Evolutionary conservation across 2,113 vertebrate genomes (phyloP), one percentile per base, ranked within the genome.

Genomic region (Sciurus niger): DNA sequence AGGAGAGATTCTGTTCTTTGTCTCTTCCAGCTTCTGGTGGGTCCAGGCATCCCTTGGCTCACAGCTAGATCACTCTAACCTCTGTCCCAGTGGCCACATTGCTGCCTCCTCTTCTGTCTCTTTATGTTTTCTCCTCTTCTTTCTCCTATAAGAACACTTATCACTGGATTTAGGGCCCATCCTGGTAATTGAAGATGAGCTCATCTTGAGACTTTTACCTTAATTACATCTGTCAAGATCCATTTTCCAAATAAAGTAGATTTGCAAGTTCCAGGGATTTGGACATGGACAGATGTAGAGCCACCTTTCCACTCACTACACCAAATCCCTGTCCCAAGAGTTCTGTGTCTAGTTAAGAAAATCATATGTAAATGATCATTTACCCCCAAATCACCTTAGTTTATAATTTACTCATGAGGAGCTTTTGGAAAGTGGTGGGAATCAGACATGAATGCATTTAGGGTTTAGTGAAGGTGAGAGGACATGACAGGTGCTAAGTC

Each of bases 161-260:
- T 60, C 43, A 58, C 20, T 76, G 67, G 48, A 84, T 70, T 87
- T 83, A 94, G 40, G 14, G 16, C 5, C 37, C 43, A 83, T 60
- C 30, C 18, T 65, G 37, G 48, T 85, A 76, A 96, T 63, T 48
- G 25, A 76, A 32, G 53, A 86, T 73, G 16, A 65, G 72, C n/a
- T 85, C 80, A 72, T 78, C 60, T 95, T 18, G 53, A 67, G 53
- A 84, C 34, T 32, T 83, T 67, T 67, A 90, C 37, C 24, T 80
- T 95, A 82, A 77, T 83, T 83, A 32, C 6, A 73, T 83, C 70
- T 37, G 51, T n/a, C n/a, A 60, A 72, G 25, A 68, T 68, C 17
- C 24, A 25, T 92, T 89, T 85, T 84, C 37, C 76, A 87, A 80
- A 78, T 60, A 73, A 78, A 25, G 8, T 68, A 77, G 11, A 60